Evolutionary conservation across 2,888 invertebrate species (phyloP), one percentile per base, ranked within the genome.

Genomic region (Cancer borealis): DNA sequence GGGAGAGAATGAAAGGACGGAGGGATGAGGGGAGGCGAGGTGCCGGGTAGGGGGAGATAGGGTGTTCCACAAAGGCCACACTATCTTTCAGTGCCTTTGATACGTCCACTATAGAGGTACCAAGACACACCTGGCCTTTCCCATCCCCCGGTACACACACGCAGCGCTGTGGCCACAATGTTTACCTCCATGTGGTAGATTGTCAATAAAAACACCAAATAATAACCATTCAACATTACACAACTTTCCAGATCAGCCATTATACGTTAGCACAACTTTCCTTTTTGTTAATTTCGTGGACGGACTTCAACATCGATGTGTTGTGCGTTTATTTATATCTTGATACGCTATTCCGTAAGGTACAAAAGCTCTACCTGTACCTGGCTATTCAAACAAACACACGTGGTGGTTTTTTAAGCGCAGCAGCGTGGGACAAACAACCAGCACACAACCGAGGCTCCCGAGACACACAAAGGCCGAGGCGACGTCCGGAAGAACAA

Each of bases 111-210:
- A 79, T 79, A 79, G 26, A 79, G 79, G 79, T 39, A 39, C 39
- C 79, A 79, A 79, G 30, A 79, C 79, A 79, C 79, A 79, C 30
- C 79, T 79, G 79, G 79, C 21, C 79, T 79, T 79, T 79, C 79
- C 30, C 79, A 79, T 79, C 79, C 30, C 30, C 8, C 66, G 21
- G 21, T 66, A 21, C 21, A 66, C 66, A 66, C n/a, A 21, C 14
- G 66, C 66, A n/a, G 21, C 66, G 21, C n/a, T n/a, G 66, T 6
- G 66, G n/a, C 66, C 66, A n/a, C 66, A n/a, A n/a, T n/a, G 6
- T n/a, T 66, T n/a, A 66, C n/a, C 66, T 66, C n/a, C 3, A 6
- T 66, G 66, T n/a, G 6, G n/a, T 3, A 21, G n/a, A 6, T 21
- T 66, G 66, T 21, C 4, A n/a, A 14, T 66, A 5, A 66, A n/a